Percentiles rank a stretch among this genome's conserved stretches.
These are phyloP conservation scores for Hydractinia symbiolongicarpus DNA, from an alignment of 30 jellyfish, hydroid and myxozoan species.

Conservation along the genomic window DNA sequence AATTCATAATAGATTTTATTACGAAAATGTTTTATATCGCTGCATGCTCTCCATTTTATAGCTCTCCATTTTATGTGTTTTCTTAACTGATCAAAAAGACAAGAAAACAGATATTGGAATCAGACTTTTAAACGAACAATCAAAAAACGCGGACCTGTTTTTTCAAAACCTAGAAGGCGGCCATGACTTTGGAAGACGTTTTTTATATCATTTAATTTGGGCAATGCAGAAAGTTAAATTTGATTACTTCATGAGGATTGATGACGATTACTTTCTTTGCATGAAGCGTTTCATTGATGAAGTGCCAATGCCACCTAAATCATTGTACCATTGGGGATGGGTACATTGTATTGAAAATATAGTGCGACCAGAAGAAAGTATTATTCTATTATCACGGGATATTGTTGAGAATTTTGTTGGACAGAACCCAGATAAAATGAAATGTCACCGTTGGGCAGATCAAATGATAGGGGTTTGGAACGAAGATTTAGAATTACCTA, in stretches of 20 bases:
- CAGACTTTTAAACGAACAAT: constrained; percentile 23
- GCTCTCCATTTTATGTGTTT: constrained; percentile 41
- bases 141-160: constrained; percentile 18
- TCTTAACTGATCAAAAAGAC: constrained; percentile 37
- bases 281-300: constrained; percentile 35
- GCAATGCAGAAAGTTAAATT: constrained; percentile 41
- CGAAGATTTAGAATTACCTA: constrained; percentile 25
- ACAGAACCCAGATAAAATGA: constrained; percentile 40
- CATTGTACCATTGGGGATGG: constrained; percentile 57
- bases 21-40: not conserved
- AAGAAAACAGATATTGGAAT: constrained; percentile 32
- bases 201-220: constrained; percentile 42
- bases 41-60: not conserved
- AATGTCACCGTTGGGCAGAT: constrained; percentile 58
- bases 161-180: constrained; percentile 50
- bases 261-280: constrained; percentile 44
- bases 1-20: not conserved
- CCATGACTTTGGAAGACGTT: constrained; percentile 46
- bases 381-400: constrained; percentile 32
- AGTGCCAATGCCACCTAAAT: constrained; percentile 48
- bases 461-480: constrained; percentile 48
- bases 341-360: constrained; percentile 40
- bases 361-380: constrained; percentile 59
- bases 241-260: constrained; percentile 44
- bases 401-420: constrained; percentile 19